Conservation (phyloP, 1,140 invertebrate genomes). For the Drosophila eugracilis region DNA sequence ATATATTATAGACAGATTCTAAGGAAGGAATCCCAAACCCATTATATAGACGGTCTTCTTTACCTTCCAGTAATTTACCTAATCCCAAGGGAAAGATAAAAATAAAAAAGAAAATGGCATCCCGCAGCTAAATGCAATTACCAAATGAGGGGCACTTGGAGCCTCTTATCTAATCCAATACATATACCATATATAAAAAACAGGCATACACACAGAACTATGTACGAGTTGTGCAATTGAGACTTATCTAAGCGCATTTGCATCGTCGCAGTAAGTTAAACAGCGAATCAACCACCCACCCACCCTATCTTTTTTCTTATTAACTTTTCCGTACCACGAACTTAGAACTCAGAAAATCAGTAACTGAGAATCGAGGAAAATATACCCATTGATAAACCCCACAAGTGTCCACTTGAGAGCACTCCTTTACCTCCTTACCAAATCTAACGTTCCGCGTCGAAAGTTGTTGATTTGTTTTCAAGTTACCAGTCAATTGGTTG, state of each 20-base stretch:
- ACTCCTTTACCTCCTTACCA: neutral
- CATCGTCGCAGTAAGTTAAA: constrained; percentile 21
- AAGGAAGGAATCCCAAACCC: neutral
- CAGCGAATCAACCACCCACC: neutral
- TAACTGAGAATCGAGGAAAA: neutral
- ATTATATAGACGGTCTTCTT: neutral
- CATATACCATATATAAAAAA: neutral
- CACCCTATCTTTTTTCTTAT: neutral
- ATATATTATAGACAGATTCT: too few relatives aligned
- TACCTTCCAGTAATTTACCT: constrained; percentile 25
- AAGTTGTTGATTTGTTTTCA: neutral
- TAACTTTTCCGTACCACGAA: neutral
- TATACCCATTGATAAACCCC: constrained; percentile 5
- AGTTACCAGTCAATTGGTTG: constrained; percentile 16
- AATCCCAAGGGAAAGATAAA: constrained; percentile 26
- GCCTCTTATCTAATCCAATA: constrained; percentile 35
- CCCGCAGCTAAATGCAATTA: constrained; percentile 33
- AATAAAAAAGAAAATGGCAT: too few relatives aligned
- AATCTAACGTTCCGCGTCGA: neutral
- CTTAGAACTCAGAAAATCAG: neutral
- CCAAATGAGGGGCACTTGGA: constrained; percentile 35
- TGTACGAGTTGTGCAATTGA: constrained; percentile 40
- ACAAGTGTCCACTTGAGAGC: constrained; percentile 18
- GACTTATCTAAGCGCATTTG: constrained; percentile 56
- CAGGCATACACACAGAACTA: neutral